Evolutionary conservation across 1,140 invertebrate species (phyloP), one percentile per base, ranked within the genome.

Genomic region (Leptopilina boulardi): DNA sequence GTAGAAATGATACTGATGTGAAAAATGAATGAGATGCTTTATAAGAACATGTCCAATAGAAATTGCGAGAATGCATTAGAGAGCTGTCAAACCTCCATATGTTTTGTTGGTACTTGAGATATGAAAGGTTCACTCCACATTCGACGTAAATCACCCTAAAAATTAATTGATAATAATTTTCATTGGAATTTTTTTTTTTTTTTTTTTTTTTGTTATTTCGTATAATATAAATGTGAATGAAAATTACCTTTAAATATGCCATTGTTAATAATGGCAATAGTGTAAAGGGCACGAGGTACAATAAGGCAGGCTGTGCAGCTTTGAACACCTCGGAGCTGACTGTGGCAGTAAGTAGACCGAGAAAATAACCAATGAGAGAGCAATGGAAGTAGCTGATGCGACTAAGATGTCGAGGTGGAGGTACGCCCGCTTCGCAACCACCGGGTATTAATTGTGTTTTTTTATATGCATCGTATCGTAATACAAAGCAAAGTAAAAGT

Each of bases 111-210:
- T 87, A 92, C 93, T 84, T 96, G 94, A 83, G 94, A 93, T 90
- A 97, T 97, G 90, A 99, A 99, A 42, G 98, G 98, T 92, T 99
- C 98, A 87, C 96, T 97, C 98, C 98, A 99, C 98, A 99, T 99
- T 84, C 97, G 93, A 88, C 97, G 93, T 77, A 99, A 92, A 92
- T 99, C 98, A 83, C 98, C 98, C 97, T 98, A 88, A 41, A 93
- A 92, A n/a, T n/a, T 78, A 9, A 77, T 78, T 80, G 5, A 73
- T 71, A 38, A 38, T 70, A 11, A 23, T 59, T 59, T 2, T 59
- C 9, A 41, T 5, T 5, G 9, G 38, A 5, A 4, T 10, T 41
- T 10, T 41, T 41, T 41, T 41, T 10, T 41, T 41, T 4, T 10
- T 42, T 42, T 42, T 15, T 42, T 11, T 42, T 42, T 8, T 42